Base-by-base conservation (phyloP, 2,888 invertebrate species). In the Ctenicera cuprea region DNA sequence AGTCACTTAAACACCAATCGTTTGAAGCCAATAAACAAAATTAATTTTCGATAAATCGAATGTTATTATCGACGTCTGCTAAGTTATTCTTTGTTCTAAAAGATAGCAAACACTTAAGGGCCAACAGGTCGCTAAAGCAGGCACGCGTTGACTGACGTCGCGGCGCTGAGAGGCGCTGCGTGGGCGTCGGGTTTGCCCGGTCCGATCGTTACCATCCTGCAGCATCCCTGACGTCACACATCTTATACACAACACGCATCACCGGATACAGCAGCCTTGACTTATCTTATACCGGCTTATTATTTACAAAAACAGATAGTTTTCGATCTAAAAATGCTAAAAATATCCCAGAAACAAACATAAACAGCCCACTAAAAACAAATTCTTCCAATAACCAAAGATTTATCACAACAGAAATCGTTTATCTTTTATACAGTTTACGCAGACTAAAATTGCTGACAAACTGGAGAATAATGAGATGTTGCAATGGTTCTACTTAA, bases 131-230 rank as follows among this genome's bases (percentile, higher is more conserved):
- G 74, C 75, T 73, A 77, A 78, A 78, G 80, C 80, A 77, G 75
- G 78, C 78, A 77, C 80, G 80, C 79, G 81, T 78, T 81, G 80
- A 84, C 85, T 84, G 77, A 72, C 81, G 79, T 76, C 78, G 79
- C 73, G 79, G 66, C 78, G 79, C 79, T 74, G 66, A 73, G 76
- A 73, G 76, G 71, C 79, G 78, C 76, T 78, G 81, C 80, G 83
- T 81, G 81, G 83, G 82, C 82, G 82, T 81, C 79, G 82, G 82
- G 80, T 78, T 75, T 78, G 77, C 77, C 77, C 79, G 77, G 77
- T 76, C 78, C 81, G 85, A 85, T 85, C 85, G 85, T 84, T 85
- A 84, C 83, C 83, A 79, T 81, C 79, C 83, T 84, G 84, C 85
- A 84, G 84, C 84, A 84, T 83, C 83, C 77, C 80, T 85, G 85